A percentile compares a stretch with the other conserved stretches of the same genome.
Conservation (phyloP, 2,797 vertebrate genomes). For the Nannoperca australis region DNA sequence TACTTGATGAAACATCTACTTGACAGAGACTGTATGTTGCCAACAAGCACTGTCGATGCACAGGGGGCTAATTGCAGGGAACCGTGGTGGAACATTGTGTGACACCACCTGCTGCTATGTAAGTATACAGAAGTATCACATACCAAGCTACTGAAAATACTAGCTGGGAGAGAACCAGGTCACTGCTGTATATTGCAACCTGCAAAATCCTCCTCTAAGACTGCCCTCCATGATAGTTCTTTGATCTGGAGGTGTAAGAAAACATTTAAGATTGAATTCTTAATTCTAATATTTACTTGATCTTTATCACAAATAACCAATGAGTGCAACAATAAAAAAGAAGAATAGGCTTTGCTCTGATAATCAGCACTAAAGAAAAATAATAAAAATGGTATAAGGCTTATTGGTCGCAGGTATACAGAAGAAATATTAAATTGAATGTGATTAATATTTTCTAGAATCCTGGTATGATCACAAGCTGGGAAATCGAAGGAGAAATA, state of each 20-base stretch:
- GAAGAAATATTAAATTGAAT: conserved; percentile 24
- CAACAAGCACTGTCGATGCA: conserved; percentile 26
- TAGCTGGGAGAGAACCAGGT: conserved; percentile 57
- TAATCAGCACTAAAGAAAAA: conserved; percentile 9
- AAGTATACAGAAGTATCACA: conserved; percentile 45
- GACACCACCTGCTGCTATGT: conserved; percentile 51
- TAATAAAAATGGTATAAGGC: background rate
- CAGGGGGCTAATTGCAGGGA: conserved; percentile 70
- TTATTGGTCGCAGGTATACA: conserved; percentile 12
- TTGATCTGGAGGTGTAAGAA: conserved; percentile 16
- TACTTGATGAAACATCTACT: conserved; percentile 43
- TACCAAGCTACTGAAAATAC: conserved; percentile 24
- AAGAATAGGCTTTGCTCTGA: background rate
- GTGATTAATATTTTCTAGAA: conserved; percentile 11
- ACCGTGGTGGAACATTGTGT: conserved; percentile 40
- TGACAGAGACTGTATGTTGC: conserved; percentile 38
- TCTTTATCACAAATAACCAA: conserved; percentile 4
- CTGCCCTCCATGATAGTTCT: conserved; percentile 14
- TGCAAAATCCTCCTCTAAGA: conserved; percentile 23
- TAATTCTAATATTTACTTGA: background rate
- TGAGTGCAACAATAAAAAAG: conserved; percentile 10
- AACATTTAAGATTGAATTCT: conserved; percentile 14
- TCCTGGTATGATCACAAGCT: conserved; percentile 1
- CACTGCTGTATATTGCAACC: conserved; percentile 43
- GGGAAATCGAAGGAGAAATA: background rate